Evolutionary conservation across 1,140 invertebrate genomes (phyloP), one percentile per base, ranked within the genome.

Genomic region (Idris sp.): DNA sequence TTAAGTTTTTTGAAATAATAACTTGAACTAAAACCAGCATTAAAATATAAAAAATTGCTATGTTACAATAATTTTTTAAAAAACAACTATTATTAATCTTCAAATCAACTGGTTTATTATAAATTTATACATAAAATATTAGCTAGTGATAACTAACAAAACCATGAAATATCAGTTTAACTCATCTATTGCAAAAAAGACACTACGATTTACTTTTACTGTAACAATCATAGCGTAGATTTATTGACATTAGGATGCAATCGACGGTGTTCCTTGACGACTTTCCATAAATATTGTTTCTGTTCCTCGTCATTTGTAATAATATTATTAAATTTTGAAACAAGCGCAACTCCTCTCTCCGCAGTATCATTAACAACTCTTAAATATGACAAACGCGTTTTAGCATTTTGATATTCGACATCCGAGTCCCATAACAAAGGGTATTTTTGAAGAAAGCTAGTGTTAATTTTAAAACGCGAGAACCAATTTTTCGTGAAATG

Each of bases 331-430:
- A 43, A 43, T 26, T 43, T 25, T 26, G 40, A 6, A 5, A 43
- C 11, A 5, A 43, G 5, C 1, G 40, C 40, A 2, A 43, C 40
- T 5, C 18, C 19, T 11, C 40, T 25, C 10, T 43, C 40, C 1
- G 40, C 40, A 26, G 40, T 26, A 13, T 43, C 40, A 13, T 43
- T 43, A 9, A 43, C 40, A 13, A 43, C 40, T 26, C 9, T 25
- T 6, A 43, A 13, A 43, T 26, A 7, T 5, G 40, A 43, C 2
- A 43, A 43, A 2, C n/a, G 10, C 3, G n/a, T 43, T 6, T 22
- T 7, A 25, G 40, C 40, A 11, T 3, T 1, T 26, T 11, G n/a
- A 26, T 43, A 43, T 3, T 26, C 26, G 2, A 10, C 18, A 26
- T 43, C 9, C 11, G 22, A 11, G n/a, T 43, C 19, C 40, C 40